These are phyloP conservation scores for Copsychus sechellarum DNA, from an alignment of 2,113 vertebrate species.

Conservation along the genomic window DNA sequence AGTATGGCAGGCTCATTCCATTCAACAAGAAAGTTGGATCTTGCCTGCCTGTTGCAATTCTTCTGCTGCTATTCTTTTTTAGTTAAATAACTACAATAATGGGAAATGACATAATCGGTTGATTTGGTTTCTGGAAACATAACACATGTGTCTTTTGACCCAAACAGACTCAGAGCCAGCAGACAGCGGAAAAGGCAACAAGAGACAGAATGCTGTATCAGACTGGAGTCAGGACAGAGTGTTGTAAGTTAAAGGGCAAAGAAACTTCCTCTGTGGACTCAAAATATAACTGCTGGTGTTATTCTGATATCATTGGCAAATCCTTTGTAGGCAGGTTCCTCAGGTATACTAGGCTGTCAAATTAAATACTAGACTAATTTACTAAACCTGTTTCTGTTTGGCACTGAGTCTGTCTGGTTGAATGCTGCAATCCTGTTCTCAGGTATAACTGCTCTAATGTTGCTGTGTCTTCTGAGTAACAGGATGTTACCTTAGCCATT, in stretches of 20 bases:
- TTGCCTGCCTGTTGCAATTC: neutral
- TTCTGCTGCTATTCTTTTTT: neutral
- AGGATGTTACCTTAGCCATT: neutral
- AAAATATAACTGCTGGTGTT: neutral
- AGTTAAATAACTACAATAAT: conserved; percentile 34
- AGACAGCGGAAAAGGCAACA: conserved; percentile 3
- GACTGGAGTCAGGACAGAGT: neutral
- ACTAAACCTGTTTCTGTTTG: neutral
- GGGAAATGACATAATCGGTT: conserved; percentile 50
- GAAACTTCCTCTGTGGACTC: neutral
- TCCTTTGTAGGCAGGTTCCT: neutral
- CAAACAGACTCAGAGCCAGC: conserved; percentile 1
- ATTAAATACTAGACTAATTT: neutral
- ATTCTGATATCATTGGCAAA: neutral
- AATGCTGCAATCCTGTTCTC: neutral
- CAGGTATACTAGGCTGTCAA: neutral
- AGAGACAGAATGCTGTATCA: neutral
- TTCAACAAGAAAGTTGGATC: neutral
- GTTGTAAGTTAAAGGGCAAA: neutral
- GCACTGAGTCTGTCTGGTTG: neutral
- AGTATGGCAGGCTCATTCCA: neutral
- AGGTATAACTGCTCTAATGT: neutral
- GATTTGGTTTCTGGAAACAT: conserved; percentile 28
- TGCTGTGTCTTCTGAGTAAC: neutral
- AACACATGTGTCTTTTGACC: neutral